A percentile compares a stretch with the other conserved stretches of the same genome.
phyloP scores from a whole-genome alignment of 2,797 vertebrate species.

The Rhodeus uyekii region DNA sequence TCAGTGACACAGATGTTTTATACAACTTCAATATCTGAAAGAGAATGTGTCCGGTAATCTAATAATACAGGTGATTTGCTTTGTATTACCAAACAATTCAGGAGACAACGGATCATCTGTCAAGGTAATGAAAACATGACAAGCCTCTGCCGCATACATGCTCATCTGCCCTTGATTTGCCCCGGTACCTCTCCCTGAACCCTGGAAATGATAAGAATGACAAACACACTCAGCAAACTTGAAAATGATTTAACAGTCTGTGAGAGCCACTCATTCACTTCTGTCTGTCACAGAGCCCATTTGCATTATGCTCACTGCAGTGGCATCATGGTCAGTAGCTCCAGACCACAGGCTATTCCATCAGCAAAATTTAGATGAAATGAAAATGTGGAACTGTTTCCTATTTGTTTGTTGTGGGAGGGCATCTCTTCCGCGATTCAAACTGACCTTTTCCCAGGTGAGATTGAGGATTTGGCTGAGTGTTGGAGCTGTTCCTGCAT shows the following conservation, averaged over 20 bases:
- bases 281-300: constrained; percentile 27
- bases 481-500: constrained; percentile 36
- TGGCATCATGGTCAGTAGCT: constrained; percentile 10
- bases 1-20: constrained; percentile 58
- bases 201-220: constrained; percentile 48
- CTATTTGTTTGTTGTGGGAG: constrained; percentile 34
- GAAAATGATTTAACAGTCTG: constrained; percentile 58
- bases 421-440: constrained; percentile 6
- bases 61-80: constrained; percentile 64
- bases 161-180: constrained; percentile 69
- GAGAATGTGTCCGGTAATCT: constrained; percentile 61
- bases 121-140: constrained; percentile 70
- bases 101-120: constrained; percentile 64
- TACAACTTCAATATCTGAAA: constrained; percentile 63
- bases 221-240: constrained; percentile 51
- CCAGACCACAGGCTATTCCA: constrained; percentile 16
- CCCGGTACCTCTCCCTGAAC: constrained; percentile 64
- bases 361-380: constrained; percentile 23
- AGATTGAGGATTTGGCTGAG: constrained; percentile 29
- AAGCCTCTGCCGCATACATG: constrained; percentile 55
- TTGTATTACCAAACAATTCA: constrained; percentile 64
- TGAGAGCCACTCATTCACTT: constrained; percentile 60
- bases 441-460: constrained; percentile 37
- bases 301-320: constrained; percentile 22
- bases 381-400: constrained; percentile 15